phyloP scores from a whole-genome alignment of 1,140 invertebrate species.

The Lucilia cuprina region DNA sequence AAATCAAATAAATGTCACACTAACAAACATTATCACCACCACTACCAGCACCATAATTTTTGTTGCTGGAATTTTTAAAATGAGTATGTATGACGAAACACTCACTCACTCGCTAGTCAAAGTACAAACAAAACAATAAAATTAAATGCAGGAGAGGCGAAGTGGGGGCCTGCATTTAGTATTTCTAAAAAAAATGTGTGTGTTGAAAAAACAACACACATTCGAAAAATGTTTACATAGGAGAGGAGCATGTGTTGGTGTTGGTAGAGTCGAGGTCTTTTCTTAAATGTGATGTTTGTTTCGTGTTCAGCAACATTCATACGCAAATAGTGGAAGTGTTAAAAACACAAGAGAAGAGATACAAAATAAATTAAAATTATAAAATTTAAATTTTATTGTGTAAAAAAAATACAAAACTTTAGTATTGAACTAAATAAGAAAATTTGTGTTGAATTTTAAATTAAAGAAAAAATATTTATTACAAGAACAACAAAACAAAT shows the following conservation, averaged over 20 bases:
- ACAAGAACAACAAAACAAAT: background rate
- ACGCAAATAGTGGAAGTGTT: slow-evolving; percentile 31
- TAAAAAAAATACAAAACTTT: background rate
- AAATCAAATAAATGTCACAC: background rate
- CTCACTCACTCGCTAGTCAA: background rate
- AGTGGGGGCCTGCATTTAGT: background rate
- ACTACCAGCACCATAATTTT: background rate
- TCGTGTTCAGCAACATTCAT: slow-evolving; percentile 18
- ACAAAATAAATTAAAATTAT: background rate
- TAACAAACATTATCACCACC: background rate
- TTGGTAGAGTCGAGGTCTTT: slow-evolving; percentile 6
- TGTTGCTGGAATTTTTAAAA: background rate
- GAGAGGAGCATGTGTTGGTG: background rate
- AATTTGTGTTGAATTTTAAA: background rate
- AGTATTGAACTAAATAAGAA: slow-evolving; percentile 15
- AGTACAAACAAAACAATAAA: background rate
- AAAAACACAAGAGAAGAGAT: slow-evolving; percentile 11
- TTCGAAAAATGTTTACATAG: background rate
- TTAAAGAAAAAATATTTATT: background rate
- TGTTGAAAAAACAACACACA: background rate
- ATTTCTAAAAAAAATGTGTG: background rate
- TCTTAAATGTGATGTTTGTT: slow-evolving; percentile 28
- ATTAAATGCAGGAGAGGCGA: too few relatives aligned
- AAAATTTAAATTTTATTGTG: background rate
- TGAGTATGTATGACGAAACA: background rate